A percentile compares a stretch with the other conserved stretches of the same genome.
Evolutionary conservation across 2,113 vertebrate genomes (phyloP).

Genomic region (Petrocephalus microphthalmus): DNA sequence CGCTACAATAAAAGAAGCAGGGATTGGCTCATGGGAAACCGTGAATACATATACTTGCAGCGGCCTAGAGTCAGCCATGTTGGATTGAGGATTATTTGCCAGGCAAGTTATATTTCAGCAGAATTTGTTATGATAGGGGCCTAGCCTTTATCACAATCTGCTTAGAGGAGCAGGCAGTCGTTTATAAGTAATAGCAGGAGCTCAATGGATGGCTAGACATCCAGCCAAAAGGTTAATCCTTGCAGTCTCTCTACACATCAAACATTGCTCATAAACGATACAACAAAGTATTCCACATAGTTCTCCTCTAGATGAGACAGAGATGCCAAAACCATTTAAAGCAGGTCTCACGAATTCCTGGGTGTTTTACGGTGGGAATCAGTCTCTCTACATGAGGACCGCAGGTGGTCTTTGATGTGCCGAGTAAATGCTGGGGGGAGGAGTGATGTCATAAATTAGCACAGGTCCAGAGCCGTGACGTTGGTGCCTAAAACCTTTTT

Average conservation of each 20-base stretch:
- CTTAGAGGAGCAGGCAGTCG: not conserved
- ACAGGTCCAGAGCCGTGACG: not conserved
- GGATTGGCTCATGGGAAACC: not conserved
- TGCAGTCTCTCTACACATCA: not conserved
- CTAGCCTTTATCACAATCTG: not conserved
- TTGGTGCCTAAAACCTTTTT: not conserved
- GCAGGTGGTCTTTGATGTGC: not conserved
- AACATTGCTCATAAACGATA: not conserved
- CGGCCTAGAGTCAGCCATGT: not conserved
- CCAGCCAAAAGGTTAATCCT: not conserved
- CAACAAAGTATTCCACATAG: not conserved
- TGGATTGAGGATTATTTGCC: not conserved
- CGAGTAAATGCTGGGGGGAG: not conserved
- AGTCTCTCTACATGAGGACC: not conserved
- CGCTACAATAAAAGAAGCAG: not conserved
- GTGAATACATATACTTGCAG: not conserved
- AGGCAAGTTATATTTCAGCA: not conserved
- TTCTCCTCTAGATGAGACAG: not conserved
- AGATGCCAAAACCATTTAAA: not conserved
- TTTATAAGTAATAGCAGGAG: not conserved
- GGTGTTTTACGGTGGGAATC: not conserved
- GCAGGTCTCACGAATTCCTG: not conserved
- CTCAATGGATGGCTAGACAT: not conserved
- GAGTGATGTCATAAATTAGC: not conserved
- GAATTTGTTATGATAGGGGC: not conserved